Evolutionary conservation across 2,113 vertebrate genomes (phyloP), one percentile per base, ranked within the genome.

Genomic region (Alexandromys fortis): DNA sequence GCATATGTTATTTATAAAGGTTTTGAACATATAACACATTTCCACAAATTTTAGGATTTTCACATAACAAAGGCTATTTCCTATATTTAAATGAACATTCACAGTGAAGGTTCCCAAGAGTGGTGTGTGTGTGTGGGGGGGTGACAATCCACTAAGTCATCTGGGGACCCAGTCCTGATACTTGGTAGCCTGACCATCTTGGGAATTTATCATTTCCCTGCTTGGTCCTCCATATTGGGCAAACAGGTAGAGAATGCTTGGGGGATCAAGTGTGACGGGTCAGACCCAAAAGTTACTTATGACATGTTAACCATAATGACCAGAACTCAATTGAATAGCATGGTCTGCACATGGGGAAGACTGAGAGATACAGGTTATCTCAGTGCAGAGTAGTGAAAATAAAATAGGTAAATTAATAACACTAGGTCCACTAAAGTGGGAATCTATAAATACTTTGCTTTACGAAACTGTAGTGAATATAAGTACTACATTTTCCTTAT

Each of bases 1-100:
- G 81, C 92, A 86, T 55, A 42, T 52, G 65, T 38, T 81, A 96
- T 76, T 94, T 96, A 7, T 76, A 89, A 97, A 97, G 19, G 19
- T 91, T 92, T 76, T 86, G 49, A 94, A 68, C 86, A 65, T 49
- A 89, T 12, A 94, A 68, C 47, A 82, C 78, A 63, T 68, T 76
- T 30, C 78, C 45, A 45, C 30, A 87, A 87, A 78, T 94, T 38
- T 94, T 65, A 76, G 33, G 55, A 42, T 94, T 96, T 95, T 90
- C 81, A 92, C 58, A 93, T 19, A 94, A 83, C 58, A 92, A 55
- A 95, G 24, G 10, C 76, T 75, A 75, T 73, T 85, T 96, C 65
- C 94, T 92, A 30, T 68, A n/a, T 55, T 67, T 92, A 92, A 96
- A 63, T 65, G 42, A 83, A 92, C 35, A 45, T 61, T 94, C 58